A percentile compares a stretch with the other conserved stretches of the same genome.
Evolutionary conservation across 2,113 vertebrate species (phyloP).

Genomic region (Bettongia penicillata): DNA sequence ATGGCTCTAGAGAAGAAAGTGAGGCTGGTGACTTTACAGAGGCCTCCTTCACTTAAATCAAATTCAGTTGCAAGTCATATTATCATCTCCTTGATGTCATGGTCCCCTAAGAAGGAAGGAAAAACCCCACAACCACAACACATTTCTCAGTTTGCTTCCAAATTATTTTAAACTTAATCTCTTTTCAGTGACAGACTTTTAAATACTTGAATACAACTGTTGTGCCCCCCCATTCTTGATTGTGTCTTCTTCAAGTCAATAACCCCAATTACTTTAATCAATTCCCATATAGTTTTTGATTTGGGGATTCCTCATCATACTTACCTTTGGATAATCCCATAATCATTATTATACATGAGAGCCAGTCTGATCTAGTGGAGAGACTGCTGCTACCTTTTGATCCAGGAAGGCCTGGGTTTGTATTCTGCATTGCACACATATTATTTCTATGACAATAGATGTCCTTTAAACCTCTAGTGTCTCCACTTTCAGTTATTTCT

Average conservation of each 20-base stretch:
- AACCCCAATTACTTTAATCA: neutral
- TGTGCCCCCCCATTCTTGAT: neutral
- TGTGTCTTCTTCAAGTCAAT: neutral
- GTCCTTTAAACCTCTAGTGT: neutral
- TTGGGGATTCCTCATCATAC: neutral
- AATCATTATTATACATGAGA: neutral
- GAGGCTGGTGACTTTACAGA: too few relatives aligned
- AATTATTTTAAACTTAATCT: neutral
- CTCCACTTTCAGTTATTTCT: neutral
- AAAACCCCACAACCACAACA: too few relatives aligned
- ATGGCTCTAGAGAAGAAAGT: too few relatives aligned
- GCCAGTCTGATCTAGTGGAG: neutral
- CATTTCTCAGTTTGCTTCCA: too few relatives aligned
- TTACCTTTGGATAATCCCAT: neutral
- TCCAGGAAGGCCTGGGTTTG: neutral
- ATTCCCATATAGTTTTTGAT: neutral
- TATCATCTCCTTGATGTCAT: too few relatives aligned
- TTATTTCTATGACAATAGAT: neutral
- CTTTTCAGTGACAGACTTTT: neutral
- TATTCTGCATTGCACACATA: neutral
- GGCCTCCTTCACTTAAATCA: too few relatives aligned
- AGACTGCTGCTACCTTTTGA: neutral
- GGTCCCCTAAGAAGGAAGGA: too few relatives aligned
- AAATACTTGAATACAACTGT: neutral
- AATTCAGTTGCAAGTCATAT: too few relatives aligned